These are phyloP conservation scores for Plectus sambesii DNA, from an alignment of 1,140 invertebrate genomes.

Conservation along the genomic window DNA sequence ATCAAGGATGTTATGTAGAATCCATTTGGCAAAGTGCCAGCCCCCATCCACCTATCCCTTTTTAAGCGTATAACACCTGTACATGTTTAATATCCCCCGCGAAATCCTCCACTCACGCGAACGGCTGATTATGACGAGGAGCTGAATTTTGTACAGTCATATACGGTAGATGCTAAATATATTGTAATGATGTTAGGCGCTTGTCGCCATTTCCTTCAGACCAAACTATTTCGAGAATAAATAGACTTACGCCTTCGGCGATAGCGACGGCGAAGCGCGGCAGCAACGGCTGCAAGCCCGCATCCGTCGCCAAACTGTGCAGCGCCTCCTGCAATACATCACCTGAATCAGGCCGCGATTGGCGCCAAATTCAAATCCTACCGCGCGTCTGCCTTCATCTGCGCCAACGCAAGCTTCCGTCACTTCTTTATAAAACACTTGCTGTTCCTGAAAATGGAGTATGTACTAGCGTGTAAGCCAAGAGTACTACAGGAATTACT, in stretches of 20 bases:
- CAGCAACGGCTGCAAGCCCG: constrained; percentile 94
- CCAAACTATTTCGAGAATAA: too few relatives aligned
- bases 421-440: constrained; percentile 98
- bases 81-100: too few relatives aligned
- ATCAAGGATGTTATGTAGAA: too few relatives aligned
- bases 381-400: constrained; percentile 76
- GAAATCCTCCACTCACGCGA: too few relatives aligned
- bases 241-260: constrained; percentile 81
- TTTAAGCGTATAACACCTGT: too few relatives aligned
- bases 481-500: background rate
- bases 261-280: constrained; percentile 96
- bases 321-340: constrained; percentile 67
- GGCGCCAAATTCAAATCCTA: constrained; percentile 45
- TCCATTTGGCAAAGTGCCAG: too few relatives aligned
- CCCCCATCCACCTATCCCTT: too few relatives aligned
- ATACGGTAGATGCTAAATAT: too few relatives aligned
- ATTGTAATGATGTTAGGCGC: too few relatives aligned
- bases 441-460: constrained; percentile 64
- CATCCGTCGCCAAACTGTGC: constrained; percentile 84
- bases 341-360: background rate
- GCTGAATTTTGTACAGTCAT: too few relatives aligned
- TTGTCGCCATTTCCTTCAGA: too few relatives aligned
- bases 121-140: too few relatives aligned
- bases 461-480: background rate
- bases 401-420: constrained; percentile 98